Base-by-base conservation (phyloP, 2,888 invertebrate genomes). In the Acanthosoma haemorrhoidale region DNA sequence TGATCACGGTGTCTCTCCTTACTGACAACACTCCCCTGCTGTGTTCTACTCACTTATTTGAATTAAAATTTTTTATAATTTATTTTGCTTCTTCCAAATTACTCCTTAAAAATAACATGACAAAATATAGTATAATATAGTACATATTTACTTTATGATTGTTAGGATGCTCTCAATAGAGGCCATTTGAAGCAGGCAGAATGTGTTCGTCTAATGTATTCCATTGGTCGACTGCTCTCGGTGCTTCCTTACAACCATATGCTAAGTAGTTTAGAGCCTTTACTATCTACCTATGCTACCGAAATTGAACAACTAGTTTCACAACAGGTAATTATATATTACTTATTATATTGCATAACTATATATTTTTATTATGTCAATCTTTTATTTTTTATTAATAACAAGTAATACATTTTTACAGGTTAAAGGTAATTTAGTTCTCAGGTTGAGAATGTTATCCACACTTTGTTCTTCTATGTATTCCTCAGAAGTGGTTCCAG, bases 161-260 rank as follows among this genome's bases (percentile, higher is more conserved):
- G 11, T 16, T 77, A 85, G 79, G 79, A 80, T 38, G 83, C 84
- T 0, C 78, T 89, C 8, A 80, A 82, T 16, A 82, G 82, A 41
- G 84, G 86, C 0, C 80, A 82, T 31, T 81, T 87, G 68, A 86
- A 87, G 78, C 83, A 86, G 67, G 84, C 86, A 0, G 92, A 92
- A 77, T 84, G 86, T 70, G 83, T 88, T 63, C 84, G 92, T 58
- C 79, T 92, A 16, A 91, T 92, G 89, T 88, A 85, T 74, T 88
- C 88, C 67, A 84, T 91, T 69, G 91, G 92, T 6, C 86, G 87
- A 77, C 83, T 91, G 4, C 80, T 92, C 75, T 88, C 90, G 71
- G 82, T 88, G 15, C 79, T 91, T 71, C 84, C 87, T 1, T 78
- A 81, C 16, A 83, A 84, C 11, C 84, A 84, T 73, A 87, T 89